Conservation (phyloP, 2,797 vertebrate genomes). For the Amphiprion clarkii region DNA sequence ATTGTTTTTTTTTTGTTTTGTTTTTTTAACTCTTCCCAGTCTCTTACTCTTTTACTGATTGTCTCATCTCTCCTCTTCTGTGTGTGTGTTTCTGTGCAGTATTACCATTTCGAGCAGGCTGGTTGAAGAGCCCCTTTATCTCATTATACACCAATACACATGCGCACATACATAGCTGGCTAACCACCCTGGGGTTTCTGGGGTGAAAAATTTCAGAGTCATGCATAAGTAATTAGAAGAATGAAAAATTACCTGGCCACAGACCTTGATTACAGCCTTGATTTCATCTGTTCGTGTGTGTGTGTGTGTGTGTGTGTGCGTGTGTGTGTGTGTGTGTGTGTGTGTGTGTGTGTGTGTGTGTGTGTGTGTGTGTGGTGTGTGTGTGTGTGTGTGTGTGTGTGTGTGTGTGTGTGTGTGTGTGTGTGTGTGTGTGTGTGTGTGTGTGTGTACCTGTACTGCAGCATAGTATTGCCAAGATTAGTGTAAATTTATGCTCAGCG, state of each 20-base stretch:
- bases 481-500: conserved; percentile 1
- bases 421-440: not conserved
- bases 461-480: not conserved
- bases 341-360: too few relatives aligned
- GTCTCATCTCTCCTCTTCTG: not conserved
- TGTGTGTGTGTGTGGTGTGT: too few relatives aligned
- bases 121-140: conserved; percentile 2
- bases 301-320: too few relatives aligned
- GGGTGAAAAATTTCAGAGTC: conserved; percentile 16
- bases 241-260: conserved; percentile 29
- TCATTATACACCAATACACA: conserved; percentile 22
- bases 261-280: conserved; percentile 31
- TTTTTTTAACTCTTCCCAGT: not conserved
- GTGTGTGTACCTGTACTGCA: not conserved
- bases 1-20: conserved; percentile 9
- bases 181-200: conserved; percentile 18
- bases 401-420: too few relatives aligned
- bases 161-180: conserved; percentile 10
- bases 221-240: conserved; percentile 47
- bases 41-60: not conserved
- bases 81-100: conserved; percentile 8
- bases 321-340: too few relatives aligned
- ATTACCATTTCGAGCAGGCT: not conserved
- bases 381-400: too few relatives aligned
- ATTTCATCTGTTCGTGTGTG: conserved; percentile 11